These are phyloP conservation scores for Clamator glandarius DNA, from an alignment of 2,797 vertebrate genomes.

Conservation along the genomic window DNA sequence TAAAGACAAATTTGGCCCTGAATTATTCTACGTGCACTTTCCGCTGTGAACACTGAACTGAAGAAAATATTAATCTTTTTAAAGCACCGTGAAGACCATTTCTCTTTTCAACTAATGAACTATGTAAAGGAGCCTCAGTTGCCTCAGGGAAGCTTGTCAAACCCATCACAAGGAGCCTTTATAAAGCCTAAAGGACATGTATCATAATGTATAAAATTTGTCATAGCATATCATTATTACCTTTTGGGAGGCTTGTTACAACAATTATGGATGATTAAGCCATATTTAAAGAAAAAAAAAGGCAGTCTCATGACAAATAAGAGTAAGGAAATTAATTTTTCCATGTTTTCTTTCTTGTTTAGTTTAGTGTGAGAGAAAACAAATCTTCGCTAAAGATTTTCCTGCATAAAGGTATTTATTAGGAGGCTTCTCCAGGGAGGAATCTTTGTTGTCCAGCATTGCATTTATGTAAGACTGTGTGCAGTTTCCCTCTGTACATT, in stretches of 20 bases:
- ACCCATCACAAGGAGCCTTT: conserved; percentile 31
- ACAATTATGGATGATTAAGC: conserved; percentile 22
- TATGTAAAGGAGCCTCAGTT: conserved; percentile 42
- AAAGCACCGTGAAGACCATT: conserved; percentile 43
- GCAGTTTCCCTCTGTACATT: background rate
- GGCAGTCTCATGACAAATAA: background rate
- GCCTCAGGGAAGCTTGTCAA: conserved; percentile 57
- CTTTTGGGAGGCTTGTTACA: conserved; percentile 45
- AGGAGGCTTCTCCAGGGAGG: background rate
- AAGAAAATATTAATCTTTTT: conserved; percentile 30
- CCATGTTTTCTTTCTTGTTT: background rate
- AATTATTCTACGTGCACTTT: background rate
- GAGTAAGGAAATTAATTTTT: background rate
- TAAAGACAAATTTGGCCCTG: background rate
- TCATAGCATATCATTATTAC: conserved; percentile 45
- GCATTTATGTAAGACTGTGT: background rate
- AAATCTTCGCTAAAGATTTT: background rate
- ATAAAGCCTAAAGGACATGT: conserved; percentile 47
- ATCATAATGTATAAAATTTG: conserved; percentile 52
- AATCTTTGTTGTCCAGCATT: background rate
- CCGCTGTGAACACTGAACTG: background rate
- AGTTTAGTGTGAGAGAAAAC: background rate
- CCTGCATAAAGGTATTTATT: background rate
- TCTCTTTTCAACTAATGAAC: conserved; percentile 46
- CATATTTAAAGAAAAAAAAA: background rate